These are phyloP conservation scores for Capricornis sumatraensis DNA, from an alignment of 2,113 vertebrate genomes.

Conservation along the genomic window DNA sequence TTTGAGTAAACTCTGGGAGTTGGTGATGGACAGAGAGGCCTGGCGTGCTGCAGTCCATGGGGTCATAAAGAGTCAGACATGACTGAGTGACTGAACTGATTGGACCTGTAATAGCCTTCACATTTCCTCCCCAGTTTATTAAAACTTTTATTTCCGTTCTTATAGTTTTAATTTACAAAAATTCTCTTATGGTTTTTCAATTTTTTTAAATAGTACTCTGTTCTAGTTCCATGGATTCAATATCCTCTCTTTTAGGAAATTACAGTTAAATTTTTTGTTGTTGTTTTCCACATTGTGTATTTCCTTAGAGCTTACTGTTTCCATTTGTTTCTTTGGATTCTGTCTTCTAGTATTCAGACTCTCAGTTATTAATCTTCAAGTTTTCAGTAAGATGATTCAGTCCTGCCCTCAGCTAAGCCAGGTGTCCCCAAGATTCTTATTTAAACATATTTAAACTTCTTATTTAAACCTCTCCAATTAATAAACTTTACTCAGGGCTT, in stretches of 20 bases:
- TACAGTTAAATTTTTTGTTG: neutral
- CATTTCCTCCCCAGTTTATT: neutral
- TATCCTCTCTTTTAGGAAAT: neutral
- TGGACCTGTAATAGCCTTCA: neutral
- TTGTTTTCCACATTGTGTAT: neutral
- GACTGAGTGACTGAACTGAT: neutral
- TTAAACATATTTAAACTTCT: neutral
- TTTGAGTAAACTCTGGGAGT: neutral
- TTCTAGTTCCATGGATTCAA: neutral
- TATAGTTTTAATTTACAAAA: conserved; percentile 1
- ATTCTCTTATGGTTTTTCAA: neutral
- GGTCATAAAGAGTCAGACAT: neutral
- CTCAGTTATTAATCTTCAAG: neutral
- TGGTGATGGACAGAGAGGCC: neutral
- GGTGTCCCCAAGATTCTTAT: neutral
- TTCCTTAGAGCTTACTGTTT: neutral
- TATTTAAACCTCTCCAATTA: neutral
- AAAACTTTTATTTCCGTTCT: neutral
- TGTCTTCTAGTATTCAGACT: neutral
- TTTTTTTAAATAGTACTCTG: neutral
- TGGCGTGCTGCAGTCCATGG: neutral
- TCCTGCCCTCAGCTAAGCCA: neutral
- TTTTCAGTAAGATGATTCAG: neutral
- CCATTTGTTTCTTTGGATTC: neutral
- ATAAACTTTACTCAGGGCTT: neutral